phyloP scores from a whole-genome alignment of 2,797 vertebrate genomes.

The Brotula barbata region DNA sequence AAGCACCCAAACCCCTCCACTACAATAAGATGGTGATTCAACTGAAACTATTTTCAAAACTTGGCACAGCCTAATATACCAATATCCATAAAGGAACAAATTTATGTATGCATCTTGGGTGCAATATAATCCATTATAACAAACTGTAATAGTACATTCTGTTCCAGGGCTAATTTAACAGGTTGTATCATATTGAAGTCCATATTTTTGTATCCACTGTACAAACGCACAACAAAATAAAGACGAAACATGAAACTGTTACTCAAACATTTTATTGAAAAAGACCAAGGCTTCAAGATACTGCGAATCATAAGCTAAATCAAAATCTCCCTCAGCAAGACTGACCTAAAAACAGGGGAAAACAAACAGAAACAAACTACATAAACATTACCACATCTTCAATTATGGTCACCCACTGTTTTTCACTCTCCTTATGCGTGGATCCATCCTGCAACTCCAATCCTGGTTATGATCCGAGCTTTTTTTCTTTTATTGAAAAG shows the following conservation, averaged over 20 bases:
- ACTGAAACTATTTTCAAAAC: too few species aligned
- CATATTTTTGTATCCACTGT: too few species aligned
- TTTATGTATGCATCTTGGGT: too few species aligned
- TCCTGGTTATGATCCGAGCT: slow-evolving; percentile 87
- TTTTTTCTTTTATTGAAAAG: slow-evolving; percentile 78
- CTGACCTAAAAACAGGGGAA: slow-evolving; percentile 54
- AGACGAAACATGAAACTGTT: slow-evolving; percentile 5
- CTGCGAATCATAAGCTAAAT: slow-evolving; percentile 53
- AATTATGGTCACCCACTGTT: slow-evolving; percentile 74
- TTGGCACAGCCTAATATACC: too few species aligned
- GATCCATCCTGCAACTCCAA: slow-evolving; percentile 94
- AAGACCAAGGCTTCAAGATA: slow-evolving; percentile 70
- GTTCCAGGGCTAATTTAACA: too few species aligned
- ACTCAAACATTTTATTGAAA: slow-evolving; percentile 72
- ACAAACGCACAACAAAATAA: slow-evolving; percentile 4
- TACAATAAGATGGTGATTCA: too few species aligned
- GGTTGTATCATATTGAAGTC: too few species aligned
- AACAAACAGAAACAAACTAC: slow-evolving; percentile 70
- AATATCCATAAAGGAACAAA: too few species aligned
- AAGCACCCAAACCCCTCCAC: too few species aligned
- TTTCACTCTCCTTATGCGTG: slow-evolving; percentile 90
- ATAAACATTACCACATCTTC: slow-evolving; percentile 64
- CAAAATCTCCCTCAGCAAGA: slow-evolving; percentile 57
- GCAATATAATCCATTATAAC: too few species aligned
- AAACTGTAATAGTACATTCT: too few species aligned